Evolutionary conservation across 2,797 vertebrate genomes (phyloP).

Genomic region (Saxicola maurus): DNA sequence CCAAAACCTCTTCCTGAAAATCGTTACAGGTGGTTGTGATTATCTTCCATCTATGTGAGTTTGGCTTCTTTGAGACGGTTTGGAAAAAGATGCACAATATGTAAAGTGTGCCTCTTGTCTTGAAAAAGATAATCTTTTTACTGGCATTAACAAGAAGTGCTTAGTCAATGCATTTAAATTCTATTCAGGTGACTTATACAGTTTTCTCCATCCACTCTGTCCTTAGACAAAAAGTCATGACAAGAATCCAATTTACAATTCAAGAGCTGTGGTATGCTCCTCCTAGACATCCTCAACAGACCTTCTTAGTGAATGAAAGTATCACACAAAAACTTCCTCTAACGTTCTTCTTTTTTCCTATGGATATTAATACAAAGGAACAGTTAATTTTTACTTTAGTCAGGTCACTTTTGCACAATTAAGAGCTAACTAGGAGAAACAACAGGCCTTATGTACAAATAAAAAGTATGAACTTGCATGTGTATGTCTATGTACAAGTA

Average conservation of each 20-base stretch:
- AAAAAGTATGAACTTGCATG: not conserved
- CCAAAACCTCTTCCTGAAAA: not conserved
- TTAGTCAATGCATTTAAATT: not conserved
- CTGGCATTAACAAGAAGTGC: not conserved
- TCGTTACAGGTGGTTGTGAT: not conserved
- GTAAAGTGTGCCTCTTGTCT: not conserved
- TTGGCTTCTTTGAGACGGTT: not conserved
- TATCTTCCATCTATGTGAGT: not conserved
- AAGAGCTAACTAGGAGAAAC: not conserved
- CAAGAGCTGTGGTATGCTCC: not conserved
- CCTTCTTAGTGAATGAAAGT: not conserved
- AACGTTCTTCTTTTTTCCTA: not conserved
- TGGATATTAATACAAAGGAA: not conserved
- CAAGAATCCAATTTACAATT: not conserved
- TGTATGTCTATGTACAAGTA: not conserved
- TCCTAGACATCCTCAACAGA: not conserved
- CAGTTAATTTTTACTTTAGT: not conserved
- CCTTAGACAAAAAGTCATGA: not conserved
- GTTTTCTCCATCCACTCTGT: not conserved
- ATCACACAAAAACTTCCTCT: not conserved
- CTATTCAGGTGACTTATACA: not conserved
- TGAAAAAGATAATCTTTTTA: not conserved
- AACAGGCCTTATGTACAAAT: not conserved
- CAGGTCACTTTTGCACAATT: not conserved
- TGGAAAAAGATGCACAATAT: not conserved